Evolutionary conservation across 2,797 vertebrate species (phyloP), one percentile per base, ranked within the genome.

Genomic region (Peromyscus eremicus): DNA sequence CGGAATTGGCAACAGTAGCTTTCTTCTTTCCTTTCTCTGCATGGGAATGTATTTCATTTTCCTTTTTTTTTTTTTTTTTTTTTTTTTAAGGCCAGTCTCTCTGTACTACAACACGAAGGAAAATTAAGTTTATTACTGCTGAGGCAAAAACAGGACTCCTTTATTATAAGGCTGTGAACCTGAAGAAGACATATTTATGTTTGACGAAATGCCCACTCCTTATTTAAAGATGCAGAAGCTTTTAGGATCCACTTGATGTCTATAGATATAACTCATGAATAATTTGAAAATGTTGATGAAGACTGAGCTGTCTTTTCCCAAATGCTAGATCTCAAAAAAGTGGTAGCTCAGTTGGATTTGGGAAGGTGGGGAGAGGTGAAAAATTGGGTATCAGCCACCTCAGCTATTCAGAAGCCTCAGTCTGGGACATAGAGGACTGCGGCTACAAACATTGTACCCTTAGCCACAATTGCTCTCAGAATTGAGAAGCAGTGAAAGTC

Each of bases 21-120:
- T 60, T 88, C 17, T 46, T 17, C 6, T 40, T 73, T 64, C 49
- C 37, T 27, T 37, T 37, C 32, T 0, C 46, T 34, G 70, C 1
- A 57, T 10, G 68, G 94, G 6, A 86, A 86, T 52, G 9, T 82
- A 75, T 34, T 84, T 83, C 95, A 68, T 87, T 93, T 79, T 96
- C 81, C 49, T 52, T 52, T 52, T 52, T 49, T 46, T 46, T 46
- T 49, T 49, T 49, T 49, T 7, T 34, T 87, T 25, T 40, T 82
- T 52, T 80, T 82, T 46, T 68, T 25, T 1, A 34, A 14, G 55
- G 40, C 10, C 40, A 88, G 60, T 76, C 57, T 90, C 34, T 93
- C 52, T 89, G 68, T 94, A 64, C 60, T 62, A 55, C 17, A 71
- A 66, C 37, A 52, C 37, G 29, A 66, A 21, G 49, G 12, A 76